Evolutionary conservation across 1,140 invertebrate genomes (phyloP).

Genomic region (Stegodyphus dumicola): DNA sequence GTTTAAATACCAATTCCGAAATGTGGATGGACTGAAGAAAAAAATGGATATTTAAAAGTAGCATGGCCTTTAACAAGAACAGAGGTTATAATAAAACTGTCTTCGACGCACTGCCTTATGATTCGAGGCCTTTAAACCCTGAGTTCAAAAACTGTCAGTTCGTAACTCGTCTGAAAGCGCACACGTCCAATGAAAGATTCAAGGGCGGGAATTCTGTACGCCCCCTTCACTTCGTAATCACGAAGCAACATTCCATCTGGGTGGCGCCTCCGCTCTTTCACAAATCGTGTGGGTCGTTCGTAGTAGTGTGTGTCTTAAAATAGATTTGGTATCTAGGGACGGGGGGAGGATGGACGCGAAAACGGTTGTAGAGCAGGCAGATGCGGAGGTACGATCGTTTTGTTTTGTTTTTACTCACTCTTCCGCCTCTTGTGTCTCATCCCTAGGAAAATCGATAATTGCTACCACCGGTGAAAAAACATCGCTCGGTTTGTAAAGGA

Average conservation of each 20-base stretch:
- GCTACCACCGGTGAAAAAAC: background rate
- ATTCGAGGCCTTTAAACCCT: no score
- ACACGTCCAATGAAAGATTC: no score
- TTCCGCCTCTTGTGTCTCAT: background rate
- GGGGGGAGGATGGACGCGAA: background rate
- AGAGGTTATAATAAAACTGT: no score
- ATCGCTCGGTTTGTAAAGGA: no score
- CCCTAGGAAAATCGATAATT: constrained; percentile 21
- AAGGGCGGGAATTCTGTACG: no score
- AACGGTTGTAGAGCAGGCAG: background rate
- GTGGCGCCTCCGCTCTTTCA: background rate
- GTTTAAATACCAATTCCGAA: no score
- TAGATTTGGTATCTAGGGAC: background rate
- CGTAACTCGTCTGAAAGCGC: no score
- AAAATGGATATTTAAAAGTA: no score
- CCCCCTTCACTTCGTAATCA: background rate
- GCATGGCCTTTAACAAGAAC: no score
- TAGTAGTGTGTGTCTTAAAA: constrained; percentile 23
- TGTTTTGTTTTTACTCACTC: constrained; percentile 15
- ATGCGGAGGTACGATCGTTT: background rate
- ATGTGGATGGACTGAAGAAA: no score
- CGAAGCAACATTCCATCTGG: background rate
- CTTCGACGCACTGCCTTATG: no score
- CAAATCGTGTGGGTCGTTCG: background rate
- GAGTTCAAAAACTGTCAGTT: no score